Evolutionary conservation across 2,113 vertebrate genomes (phyloP), one percentile per base, ranked within the genome.

Genomic region (Larimichthys crocea): DNA sequence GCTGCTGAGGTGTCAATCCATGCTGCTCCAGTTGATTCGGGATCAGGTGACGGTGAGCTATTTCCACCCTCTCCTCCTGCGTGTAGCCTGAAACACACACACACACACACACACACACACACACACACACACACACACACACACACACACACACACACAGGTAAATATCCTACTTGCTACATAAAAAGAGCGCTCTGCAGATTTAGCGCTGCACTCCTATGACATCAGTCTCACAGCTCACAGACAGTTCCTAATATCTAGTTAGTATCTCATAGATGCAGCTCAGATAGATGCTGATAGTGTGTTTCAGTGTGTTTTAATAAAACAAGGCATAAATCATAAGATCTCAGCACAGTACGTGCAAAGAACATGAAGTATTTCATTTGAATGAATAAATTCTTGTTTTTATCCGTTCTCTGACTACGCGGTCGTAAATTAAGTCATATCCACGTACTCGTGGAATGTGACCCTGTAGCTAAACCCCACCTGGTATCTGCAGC

Each of bases 51-150:
- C 98, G 95, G 76, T 99, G 97, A 44, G 98, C 97, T n/a, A 99
- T 99, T 95, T 99, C 97, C 44, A 97, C 94, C 93, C 98, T 99
- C 91, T 99, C 98, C 85, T 99, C 98, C 82, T 98, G 97, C 1
- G 97, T 99, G 87, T 99, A 99, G 8, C 98, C 98, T 99, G 87
- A 3, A 88, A 86, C 8, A 53, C 2, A 40, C 48, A 65, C n/a
- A 42, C 52, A 35, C 31, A 35, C 31, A 35, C 31, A 35, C 31
- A 35, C 31, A 35, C 31, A 35, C 6, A 31, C 29, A 31, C 29
- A 31, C 29, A 31, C 29, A 31, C 29, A 31, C 3, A 31, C 3
- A 4, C 24, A 26, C 24, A 26, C 24, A 26, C 24, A 26, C 24
- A 26, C 24, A 26, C 24, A 26, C 24, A 26, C 24, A 26, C 24